A percentile compares a stretch with the other conserved stretches of the same genome.
Evolutionary conservation across 2,888 invertebrate species (phyloP).

Genomic region (Aleiodes testaceus): DNA sequence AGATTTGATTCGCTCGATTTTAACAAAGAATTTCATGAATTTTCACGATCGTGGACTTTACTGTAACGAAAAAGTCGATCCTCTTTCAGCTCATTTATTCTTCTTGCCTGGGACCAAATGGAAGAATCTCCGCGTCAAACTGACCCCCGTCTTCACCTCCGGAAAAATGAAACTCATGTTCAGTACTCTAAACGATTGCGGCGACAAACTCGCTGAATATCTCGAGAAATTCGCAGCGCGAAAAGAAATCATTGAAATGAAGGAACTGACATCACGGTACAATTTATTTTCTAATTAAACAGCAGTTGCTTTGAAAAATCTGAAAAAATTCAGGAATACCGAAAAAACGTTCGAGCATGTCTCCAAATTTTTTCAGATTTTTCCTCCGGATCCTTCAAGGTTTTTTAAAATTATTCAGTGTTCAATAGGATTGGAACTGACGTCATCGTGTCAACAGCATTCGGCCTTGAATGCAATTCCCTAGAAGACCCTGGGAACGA

Average conservation of each 20-base stretch:
- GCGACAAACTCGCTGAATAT: constrained; percentile 52
- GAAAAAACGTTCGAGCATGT: no score
- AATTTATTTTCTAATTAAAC: background rate
- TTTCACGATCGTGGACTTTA: constrained; percentile 68
- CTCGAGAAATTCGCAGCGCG: constrained; percentile 45
- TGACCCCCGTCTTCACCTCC: constrained; percentile 71
- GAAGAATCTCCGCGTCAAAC: constrained; percentile 66
- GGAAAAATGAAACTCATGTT: constrained; percentile 70
- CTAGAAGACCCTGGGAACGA: constrained; percentile 60
- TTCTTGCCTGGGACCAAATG: constrained; percentile 64
- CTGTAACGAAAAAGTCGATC: constrained; percentile 63
- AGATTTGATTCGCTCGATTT: constrained; percentile 62
- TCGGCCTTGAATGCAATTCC: constrained; percentile 63
- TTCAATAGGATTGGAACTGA: constrained; percentile 59
- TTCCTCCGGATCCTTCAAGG: no score
- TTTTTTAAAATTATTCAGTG: no score
- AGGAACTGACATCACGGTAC: constrained; percentile 61
- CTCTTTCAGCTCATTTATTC: constrained; percentile 63
- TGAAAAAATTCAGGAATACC: background rate
- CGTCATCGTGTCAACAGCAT: constrained; percentile 63
- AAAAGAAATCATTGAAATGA: constrained; percentile 45
- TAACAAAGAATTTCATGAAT: constrained; percentile 66
- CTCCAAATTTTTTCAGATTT: no score
- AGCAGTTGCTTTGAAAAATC: no score
- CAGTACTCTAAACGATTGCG: constrained; percentile 58